Evolutionary conservation across 2,797 vertebrate species (phyloP).

Genomic region (Sebastes itinus): DNA sequence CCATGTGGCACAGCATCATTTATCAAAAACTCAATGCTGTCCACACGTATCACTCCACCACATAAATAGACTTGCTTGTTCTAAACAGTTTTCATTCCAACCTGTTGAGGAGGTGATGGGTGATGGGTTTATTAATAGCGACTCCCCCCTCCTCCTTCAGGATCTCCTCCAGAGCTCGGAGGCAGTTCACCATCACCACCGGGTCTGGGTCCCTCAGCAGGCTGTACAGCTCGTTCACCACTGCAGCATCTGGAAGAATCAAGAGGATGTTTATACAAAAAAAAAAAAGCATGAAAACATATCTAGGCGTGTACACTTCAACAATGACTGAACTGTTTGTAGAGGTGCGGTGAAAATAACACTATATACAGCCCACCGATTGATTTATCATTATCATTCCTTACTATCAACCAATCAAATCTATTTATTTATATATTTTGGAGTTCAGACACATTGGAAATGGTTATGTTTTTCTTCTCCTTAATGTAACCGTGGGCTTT

Average conservation of each 20-base stretch:
- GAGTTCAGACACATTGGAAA: too few species aligned
- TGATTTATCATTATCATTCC: background rate
- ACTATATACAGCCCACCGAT: background rate
- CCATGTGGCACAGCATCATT: background rate
- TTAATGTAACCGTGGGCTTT: too few species aligned
- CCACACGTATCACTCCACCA: background rate
- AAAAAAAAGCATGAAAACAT: background rate
- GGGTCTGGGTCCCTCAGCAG: conserved; percentile 94
- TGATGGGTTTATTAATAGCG: conserved; percentile 96
- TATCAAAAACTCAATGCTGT: background rate
- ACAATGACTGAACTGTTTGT: background rate
- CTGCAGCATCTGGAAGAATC: conserved; percentile 80
- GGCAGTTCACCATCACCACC: conserved; percentile 95
- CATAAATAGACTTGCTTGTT: background rate
- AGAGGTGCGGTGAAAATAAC: background rate
- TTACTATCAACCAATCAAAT: too few species aligned
- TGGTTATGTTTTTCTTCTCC: too few species aligned
- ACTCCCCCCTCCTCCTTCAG: conserved; percentile 93
- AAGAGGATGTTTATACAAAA: background rate
- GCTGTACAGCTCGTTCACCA: conserved; percentile 95
- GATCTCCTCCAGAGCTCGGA: conserved; percentile 94
- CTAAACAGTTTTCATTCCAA: background rate
- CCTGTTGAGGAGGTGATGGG: conserved; percentile 97
- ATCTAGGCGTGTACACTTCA: background rate
- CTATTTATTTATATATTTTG: too few species aligned